These are phyloP conservation scores for Tragelaphus imberbis DNA, from an alignment of 2,113 vertebrate species.

Conservation along the genomic window DNA sequence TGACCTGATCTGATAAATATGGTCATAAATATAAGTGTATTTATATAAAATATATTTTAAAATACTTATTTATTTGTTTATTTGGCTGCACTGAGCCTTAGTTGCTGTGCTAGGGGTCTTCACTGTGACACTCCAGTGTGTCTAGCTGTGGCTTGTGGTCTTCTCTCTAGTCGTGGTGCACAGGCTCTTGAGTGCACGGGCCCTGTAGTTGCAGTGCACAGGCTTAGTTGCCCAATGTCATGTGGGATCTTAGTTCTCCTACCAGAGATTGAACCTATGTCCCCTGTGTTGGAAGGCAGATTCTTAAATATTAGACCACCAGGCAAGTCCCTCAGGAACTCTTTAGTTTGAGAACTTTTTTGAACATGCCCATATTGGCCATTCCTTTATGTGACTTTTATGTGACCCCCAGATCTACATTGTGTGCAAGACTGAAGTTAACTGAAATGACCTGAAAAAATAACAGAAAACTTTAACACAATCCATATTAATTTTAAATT, in stretches of 20 bases:
- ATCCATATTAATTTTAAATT: neutral
- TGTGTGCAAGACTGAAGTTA: neutral
- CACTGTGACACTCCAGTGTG: neutral
- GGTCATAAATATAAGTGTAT: neutral
- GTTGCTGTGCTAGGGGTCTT: neutral
- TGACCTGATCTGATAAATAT: too few relatives aligned
- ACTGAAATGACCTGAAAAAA: neutral
- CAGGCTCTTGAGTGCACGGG: neutral
- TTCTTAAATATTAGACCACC: neutral
- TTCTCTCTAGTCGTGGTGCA: neutral
- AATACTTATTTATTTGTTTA: fast-evolving
- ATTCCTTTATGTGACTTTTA: neutral
- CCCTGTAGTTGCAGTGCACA: neutral
- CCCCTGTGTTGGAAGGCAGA: neutral
- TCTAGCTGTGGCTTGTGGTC: fast-evolving
- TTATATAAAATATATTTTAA: neutral
- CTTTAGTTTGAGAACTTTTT: neutral
- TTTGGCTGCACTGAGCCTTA: neutral
- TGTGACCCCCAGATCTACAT: neutral
- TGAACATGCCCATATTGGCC: neutral
- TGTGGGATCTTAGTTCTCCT: neutral
- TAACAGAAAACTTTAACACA: neutral
- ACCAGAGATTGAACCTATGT: neutral
- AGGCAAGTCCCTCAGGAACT: neutral
- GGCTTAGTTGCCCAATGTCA: neutral